Percentiles rank a stretch among this genome's conserved stretches.
phyloP scores from a whole-genome alignment of 2,113 vertebrate species.

The Corvus moneduloides region DNA sequence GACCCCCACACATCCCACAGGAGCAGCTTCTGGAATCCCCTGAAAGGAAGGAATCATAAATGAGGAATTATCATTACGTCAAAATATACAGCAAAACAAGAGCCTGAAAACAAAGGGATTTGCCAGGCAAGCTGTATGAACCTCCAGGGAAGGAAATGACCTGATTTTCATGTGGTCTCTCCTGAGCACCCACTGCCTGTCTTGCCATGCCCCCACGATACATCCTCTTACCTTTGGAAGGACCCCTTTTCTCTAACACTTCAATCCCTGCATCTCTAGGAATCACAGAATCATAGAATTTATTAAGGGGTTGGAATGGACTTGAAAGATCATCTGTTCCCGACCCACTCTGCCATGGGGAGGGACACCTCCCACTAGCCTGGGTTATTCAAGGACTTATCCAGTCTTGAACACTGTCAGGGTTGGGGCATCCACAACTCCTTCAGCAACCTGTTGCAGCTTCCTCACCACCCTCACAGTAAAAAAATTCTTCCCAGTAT shows the following conservation, averaged over 20 bases:
- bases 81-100: neutral
- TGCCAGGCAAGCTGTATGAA: neutral
- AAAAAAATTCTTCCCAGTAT: neutral
- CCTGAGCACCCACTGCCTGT: neutral
- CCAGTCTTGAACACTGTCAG: neutral
- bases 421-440: neutral
- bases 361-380: neutral
- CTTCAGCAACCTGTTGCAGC: neutral
- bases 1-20: fast-evolving
- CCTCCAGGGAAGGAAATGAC: neutral
- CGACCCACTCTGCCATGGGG: neutral
- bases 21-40: neutral
- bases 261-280: neutral
- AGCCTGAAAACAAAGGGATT: neutral
- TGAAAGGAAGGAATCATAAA: neutral
- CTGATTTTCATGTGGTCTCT: neutral
- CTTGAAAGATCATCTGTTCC: neutral
- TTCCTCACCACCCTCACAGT: neutral
- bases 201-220: no score
- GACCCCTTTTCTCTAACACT: neutral
- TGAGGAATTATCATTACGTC: neutral
- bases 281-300: neutral
- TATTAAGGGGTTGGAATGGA: neutral
- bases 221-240: neutral
- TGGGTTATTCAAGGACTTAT: neutral